Evolutionary conservation across 2,113 vertebrate species (phyloP).

Genomic region (Aegotheles bennettii): DNA sequence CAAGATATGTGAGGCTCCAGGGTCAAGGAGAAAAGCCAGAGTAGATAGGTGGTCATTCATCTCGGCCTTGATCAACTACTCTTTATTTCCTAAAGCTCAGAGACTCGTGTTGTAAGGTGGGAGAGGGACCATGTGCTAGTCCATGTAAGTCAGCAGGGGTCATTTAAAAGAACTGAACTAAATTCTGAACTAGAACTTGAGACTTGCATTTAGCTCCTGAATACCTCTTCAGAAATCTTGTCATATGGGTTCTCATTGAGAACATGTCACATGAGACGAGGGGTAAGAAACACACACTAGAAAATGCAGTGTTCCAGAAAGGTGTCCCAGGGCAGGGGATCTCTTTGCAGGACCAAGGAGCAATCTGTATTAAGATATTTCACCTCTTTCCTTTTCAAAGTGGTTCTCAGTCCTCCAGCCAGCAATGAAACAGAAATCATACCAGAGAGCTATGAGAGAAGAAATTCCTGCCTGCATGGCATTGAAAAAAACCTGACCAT

Average conservation of each 20-base stretch:
- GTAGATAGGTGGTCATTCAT: background rate
- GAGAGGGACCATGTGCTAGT: background rate
- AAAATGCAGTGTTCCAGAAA: background rate
- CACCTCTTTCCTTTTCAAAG: background rate
- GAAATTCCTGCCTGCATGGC: background rate
- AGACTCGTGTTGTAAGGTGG: background rate
- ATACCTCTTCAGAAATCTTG: background rate
- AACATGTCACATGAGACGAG: accelerated
- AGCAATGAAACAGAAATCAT: accelerated
- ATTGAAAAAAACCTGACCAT: background rate
- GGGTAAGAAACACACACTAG: background rate
- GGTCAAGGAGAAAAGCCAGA: background rate
- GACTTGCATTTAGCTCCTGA: background rate
- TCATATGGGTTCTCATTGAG: background rate
- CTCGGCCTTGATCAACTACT: background rate
- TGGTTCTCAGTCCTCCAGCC: background rate
- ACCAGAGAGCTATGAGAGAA: background rate
- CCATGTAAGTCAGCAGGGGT: background rate
- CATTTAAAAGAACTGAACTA: background rate
- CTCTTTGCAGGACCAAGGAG: background rate
- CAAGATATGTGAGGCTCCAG: background rate
- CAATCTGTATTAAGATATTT: background rate
- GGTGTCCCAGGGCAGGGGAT: background rate
- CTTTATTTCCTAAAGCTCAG: background rate
- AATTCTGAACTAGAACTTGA: background rate